A percentile compares a stretch with the other conserved stretches of the same genome.
Conservation (phyloP, 2,113 vertebrate species). For the Cyanoramphus novaezelandiae region DNA sequence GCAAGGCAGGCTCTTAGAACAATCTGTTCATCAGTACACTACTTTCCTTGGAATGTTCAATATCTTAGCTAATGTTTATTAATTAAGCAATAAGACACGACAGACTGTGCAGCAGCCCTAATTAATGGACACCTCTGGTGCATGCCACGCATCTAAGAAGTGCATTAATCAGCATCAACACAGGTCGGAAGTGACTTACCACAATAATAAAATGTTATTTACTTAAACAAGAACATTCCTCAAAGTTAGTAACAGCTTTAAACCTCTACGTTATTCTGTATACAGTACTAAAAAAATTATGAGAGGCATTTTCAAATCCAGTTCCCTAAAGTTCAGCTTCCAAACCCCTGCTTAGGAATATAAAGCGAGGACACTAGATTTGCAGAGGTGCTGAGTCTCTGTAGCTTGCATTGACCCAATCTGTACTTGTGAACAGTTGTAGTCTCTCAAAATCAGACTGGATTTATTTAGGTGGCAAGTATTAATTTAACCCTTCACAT, state of each 20-base stretch:
- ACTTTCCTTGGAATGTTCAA: conserved; percentile 52
- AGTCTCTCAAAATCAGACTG: neutral
- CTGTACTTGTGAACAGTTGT: neutral
- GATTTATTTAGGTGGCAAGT: neutral
- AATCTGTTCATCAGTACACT: conserved; percentile 53
- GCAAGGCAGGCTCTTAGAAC: conserved; percentile 6
- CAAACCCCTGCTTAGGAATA: neutral
- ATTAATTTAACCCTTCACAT: neutral
- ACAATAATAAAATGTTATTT: conserved; percentile 55
- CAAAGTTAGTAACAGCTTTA: neutral
- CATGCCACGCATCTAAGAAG: conserved; percentile 50
- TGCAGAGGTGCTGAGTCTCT: neutral
- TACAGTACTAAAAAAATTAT: neutral
- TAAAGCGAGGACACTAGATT: neutral
- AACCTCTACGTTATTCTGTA: neutral
- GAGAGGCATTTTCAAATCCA: neutral
- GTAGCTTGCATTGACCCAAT: neutral
- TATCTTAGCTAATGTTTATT: conserved; percentile 69
- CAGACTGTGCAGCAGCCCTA: conserved; percentile 56
- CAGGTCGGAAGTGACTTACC: conserved; percentile 24
- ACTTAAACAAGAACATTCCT: conserved; percentile 31
- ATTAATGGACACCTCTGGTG: conserved; percentile 66
- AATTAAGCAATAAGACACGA: conserved; percentile 68
- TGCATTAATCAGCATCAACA: conserved; percentile 50
- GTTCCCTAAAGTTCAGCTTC: neutral